These are phyloP conservation scores for Cettia cetti DNA, from an alignment of 2,113 vertebrate species.

Conservation along the genomic window DNA sequence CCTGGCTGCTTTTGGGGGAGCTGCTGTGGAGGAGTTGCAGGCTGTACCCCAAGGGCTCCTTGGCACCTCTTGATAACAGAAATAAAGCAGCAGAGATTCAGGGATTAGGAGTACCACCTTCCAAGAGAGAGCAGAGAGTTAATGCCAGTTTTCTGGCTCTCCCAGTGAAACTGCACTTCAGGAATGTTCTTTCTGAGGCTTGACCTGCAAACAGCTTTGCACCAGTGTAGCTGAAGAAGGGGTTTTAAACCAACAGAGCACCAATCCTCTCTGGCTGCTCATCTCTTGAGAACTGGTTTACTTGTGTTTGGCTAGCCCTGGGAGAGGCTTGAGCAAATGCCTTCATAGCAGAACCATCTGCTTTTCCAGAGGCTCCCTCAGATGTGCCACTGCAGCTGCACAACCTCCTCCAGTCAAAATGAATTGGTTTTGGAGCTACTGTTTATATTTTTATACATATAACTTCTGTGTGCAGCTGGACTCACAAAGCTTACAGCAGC, in stretches of 20 bases:
- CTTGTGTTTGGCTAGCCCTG: neutral
- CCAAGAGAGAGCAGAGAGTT: neutral
- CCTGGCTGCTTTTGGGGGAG: neutral
- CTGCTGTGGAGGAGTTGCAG: neutral
- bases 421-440: neutral
- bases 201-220: neutral
- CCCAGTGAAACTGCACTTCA: neutral
- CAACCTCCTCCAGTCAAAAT: neutral
- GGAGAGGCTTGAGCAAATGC: neutral
- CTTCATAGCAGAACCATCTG: neutral
- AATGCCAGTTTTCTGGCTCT: neutral
- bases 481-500: neutral
- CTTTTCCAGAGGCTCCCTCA: neutral
- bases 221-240: neutral
- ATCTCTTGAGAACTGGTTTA: neutral
- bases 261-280: neutral
- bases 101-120: neutral
- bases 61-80: neutral
- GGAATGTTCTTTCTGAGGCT: neutral
- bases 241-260: neutral
- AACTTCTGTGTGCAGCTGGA: neutral
- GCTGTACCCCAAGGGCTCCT: neutral
- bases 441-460: neutral
- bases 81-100: neutral
- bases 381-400: neutral